These are phyloP conservation scores for Harpegnathos saltator DNA, from an alignment of 1,140 invertebrate genomes.

Conservation along the genomic window DNA sequence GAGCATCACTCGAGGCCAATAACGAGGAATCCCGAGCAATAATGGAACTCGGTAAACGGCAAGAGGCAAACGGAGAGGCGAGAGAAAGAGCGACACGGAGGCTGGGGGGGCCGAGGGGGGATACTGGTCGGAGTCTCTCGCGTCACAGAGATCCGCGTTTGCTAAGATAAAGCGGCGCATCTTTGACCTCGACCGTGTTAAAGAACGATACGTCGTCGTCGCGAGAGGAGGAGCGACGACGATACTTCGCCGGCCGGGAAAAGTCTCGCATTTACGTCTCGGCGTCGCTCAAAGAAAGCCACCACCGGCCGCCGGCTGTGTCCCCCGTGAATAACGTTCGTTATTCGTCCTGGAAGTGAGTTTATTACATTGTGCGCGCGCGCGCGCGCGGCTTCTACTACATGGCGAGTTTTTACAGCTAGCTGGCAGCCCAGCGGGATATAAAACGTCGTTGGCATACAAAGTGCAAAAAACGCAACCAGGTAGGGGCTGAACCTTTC, in stretches of 20 bases:
- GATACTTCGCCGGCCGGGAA: neutral
- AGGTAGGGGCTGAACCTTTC: slow-evolving; percentile 45
- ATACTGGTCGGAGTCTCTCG: slow-evolving; percentile 25
- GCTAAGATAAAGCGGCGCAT: slow-evolving; percentile 40
- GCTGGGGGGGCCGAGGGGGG: too few relatives aligned
- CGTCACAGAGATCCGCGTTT: slow-evolving; percentile 34
- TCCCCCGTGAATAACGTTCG: slow-evolving; percentile 55
- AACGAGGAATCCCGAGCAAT: slow-evolving; percentile 1
- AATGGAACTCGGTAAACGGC: neutral
- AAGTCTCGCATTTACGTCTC: slow-evolving; percentile 52
- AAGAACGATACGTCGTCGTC: slow-evolving; percentile 35
- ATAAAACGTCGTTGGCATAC: slow-evolving; percentile 58
- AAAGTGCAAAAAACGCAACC: slow-evolving; percentile 48
- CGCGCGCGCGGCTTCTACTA: too few relatives aligned
- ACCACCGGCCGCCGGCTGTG: neutral
- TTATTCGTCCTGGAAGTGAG: slow-evolving; percentile 52
- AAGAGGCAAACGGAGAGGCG: neutral
- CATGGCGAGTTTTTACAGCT: slow-evolving; percentile 41
- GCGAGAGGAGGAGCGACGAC: neutral
- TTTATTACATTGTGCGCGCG: slow-evolving; percentile 56
- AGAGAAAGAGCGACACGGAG: slow-evolving; percentile 22
- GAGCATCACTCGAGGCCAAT: slow-evolving; percentile 1
- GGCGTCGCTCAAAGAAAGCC: slow-evolving; percentile 40
- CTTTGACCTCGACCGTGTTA: slow-evolving; percentile 44
- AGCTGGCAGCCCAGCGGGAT: slow-evolving; percentile 6